Evolutionary conservation across 2,113 vertebrate genomes (phyloP).

Genomic region (Sceloporus undulatus): DNA sequence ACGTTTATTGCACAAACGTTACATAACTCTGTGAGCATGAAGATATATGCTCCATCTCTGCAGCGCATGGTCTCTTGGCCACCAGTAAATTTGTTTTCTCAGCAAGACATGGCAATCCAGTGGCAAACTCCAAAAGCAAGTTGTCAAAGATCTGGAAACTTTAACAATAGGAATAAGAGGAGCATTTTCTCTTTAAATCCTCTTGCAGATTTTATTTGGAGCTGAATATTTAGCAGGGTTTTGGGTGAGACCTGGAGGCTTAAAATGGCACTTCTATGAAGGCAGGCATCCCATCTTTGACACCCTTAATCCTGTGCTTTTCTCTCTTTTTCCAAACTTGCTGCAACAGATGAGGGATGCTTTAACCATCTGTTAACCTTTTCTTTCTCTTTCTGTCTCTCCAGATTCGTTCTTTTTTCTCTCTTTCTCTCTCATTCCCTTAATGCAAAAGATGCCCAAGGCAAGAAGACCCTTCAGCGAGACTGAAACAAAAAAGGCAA

Average conservation of each 20-base stretch:
- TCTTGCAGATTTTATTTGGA: slow-evolving; percentile 78
- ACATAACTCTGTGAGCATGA: too few relatives aligned
- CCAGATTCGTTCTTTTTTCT: too few relatives aligned
- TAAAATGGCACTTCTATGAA: slow-evolving; percentile 81
- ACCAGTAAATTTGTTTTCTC: too few relatives aligned
- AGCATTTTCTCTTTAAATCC: slow-evolving; percentile 65
- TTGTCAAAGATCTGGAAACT: slow-evolving; percentile 37
- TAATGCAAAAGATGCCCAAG: slow-evolving; percentile 88
- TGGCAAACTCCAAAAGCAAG: not conserved
- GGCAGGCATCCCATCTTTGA: slow-evolving; percentile 85
- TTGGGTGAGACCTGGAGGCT: slow-evolving; percentile 81
- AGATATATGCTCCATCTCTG: too few relatives aligned
- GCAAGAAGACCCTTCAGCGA: slow-evolving; percentile 93
- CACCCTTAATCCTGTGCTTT: slow-evolving; percentile 83
- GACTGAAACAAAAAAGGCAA: slow-evolving; percentile 92
- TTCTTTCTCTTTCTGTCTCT: slow-evolving; percentile 63
- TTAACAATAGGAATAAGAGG: slow-evolving; percentile 45
- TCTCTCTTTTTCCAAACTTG: slow-evolving; percentile 78
- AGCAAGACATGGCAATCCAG: not conserved
- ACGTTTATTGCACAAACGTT: too few relatives aligned
- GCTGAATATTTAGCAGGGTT: slow-evolving; percentile 84
- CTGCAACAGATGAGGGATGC: slow-evolving; percentile 86
- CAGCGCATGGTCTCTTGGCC: too few relatives aligned
- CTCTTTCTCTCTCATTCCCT: slow-evolving; percentile 64
- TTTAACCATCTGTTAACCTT: slow-evolving; percentile 95